Percentiles rank a stretch among this genome's conserved stretches.
Evolutionary conservation across 2,113 vertebrate genomes (phyloP).

Genomic region (Coracopsis vasa): DNA sequence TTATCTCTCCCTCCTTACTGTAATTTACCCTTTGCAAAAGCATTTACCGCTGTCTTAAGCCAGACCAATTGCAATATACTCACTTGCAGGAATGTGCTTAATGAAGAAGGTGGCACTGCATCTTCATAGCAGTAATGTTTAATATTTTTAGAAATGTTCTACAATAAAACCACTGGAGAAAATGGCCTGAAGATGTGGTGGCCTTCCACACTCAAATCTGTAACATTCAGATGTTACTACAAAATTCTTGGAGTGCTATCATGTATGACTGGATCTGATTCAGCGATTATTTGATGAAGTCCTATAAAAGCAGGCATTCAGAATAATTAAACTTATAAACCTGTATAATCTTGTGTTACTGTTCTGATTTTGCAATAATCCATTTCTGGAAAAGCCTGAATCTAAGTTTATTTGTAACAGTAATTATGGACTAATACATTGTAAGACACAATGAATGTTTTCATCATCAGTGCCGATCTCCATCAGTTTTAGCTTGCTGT

Average conservation of each 20-base stretch:
- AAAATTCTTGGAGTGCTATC: background rate
- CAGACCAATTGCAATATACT: background rate
- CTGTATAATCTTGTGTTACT: background rate
- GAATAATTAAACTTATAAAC: background rate
- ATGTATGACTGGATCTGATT: background rate
- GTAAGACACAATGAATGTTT: background rate
- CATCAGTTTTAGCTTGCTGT: background rate
- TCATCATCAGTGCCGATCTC: background rate
- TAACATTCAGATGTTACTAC: background rate
- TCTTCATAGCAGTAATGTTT: background rate
- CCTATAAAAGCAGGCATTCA: background rate
- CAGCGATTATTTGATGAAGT: background rate
- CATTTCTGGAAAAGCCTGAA: background rate
- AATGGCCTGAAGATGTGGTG: background rate
- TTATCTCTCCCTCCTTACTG: background rate
- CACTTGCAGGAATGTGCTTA: background rate
- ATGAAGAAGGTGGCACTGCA: background rate
- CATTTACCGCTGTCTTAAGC: background rate
- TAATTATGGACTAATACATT: background rate
- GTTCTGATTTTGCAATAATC: background rate
- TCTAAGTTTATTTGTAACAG: background rate
- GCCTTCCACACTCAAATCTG: background rate
- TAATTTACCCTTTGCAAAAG: conserved; percentile 26
- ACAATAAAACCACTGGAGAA: background rate
- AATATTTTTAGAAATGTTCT: background rate